A percentile compares a stretch with the other conserved stretches of the same genome.
These are phyloP conservation scores for Dasysyrphus albostriatus DNA, from an alignment of 2,888 invertebrate species.

Conservation along the genomic window DNA sequence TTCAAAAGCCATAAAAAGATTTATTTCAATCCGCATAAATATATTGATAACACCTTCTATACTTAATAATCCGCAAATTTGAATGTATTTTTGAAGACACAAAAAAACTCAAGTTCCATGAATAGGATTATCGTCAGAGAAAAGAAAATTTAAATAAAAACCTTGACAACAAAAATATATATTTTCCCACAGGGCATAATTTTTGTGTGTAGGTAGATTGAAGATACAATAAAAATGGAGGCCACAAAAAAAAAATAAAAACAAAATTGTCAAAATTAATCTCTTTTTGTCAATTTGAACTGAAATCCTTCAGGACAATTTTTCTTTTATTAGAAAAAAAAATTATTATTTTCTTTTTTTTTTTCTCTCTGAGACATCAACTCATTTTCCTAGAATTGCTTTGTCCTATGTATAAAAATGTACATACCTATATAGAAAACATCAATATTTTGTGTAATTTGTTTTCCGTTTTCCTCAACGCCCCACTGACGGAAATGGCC, in stretches of 20 bases:
- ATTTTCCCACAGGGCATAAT: constrained; percentile 3
- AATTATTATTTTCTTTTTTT: constrained; percentile 7
- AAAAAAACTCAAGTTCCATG: background rate
- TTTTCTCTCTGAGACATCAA: background rate
- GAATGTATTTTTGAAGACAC: background rate
- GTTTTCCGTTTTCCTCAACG: background rate
- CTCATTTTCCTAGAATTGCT: background rate
- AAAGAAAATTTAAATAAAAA: constrained; percentile 3
- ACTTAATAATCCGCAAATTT: constrained; percentile 14
- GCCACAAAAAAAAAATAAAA: background rate
- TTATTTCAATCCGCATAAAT: constrained; percentile 1
- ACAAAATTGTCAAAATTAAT: constrained; percentile 23
- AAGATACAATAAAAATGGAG: background rate
- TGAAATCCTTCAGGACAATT: constrained; percentile 18
- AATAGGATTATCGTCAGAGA: background rate
- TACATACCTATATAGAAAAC: too few species aligned
- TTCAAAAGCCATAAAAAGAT: constrained; percentile 20
- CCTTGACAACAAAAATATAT: constrained; percentile 1
- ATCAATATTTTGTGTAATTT: constrained; percentile 15
- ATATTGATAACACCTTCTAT: constrained; percentile 21
- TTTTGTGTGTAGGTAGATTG: background rate
- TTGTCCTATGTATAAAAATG: too few species aligned
- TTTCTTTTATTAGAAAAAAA: constrained; percentile 7
- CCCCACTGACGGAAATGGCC: background rate
- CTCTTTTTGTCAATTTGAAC: constrained; percentile 29